phyloP scores from a whole-genome alignment of 2,113 vertebrate genomes.

The Genyomyrus donnyi region DNA sequence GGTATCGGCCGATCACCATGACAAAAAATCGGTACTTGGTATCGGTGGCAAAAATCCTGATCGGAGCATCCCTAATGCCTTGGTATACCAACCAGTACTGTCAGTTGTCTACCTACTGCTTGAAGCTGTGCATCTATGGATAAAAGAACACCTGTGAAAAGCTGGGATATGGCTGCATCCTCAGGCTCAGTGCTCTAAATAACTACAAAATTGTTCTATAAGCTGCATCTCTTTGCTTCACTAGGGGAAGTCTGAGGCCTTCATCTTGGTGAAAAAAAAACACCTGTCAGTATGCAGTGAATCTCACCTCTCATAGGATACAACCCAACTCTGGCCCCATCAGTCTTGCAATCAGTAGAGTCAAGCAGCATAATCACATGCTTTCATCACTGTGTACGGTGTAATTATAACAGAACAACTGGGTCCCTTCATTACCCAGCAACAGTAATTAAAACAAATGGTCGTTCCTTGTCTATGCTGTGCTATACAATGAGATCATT shows the following conservation, averaged over 20 bases:
- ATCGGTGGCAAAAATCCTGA: no score
- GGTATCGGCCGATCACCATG: no score
- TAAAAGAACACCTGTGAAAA: background rate
- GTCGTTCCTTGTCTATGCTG: constrained; percentile 12
- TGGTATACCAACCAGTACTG: background rate
- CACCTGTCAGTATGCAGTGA: background rate
- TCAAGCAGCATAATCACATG: constrained; percentile 33
- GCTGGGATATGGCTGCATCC: background rate
- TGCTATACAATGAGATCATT: constrained; percentile 26
- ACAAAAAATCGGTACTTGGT: no score
- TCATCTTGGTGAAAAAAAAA: constrained; percentile 9
- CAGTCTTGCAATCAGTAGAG: constrained; percentile 24
- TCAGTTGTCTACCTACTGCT: background rate
- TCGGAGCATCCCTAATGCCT: no score
- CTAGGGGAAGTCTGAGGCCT: background rate
- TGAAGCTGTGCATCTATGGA: background rate
- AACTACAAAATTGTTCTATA: background rate
- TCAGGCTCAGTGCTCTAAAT: background rate
- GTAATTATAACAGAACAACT: constrained; percentile 28
- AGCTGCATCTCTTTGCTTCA: background rate
- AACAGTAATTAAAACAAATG: constrained; percentile 36
- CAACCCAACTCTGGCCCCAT: constrained; percentile 21
- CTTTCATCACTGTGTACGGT: constrained; percentile 34
- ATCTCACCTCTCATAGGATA: constrained; percentile 10
- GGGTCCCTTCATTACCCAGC: constrained; percentile 14